These are phyloP conservation scores for Phrixothrix hirtus DNA, from an alignment of 2,888 invertebrate species.

Conservation along the genomic window DNA sequence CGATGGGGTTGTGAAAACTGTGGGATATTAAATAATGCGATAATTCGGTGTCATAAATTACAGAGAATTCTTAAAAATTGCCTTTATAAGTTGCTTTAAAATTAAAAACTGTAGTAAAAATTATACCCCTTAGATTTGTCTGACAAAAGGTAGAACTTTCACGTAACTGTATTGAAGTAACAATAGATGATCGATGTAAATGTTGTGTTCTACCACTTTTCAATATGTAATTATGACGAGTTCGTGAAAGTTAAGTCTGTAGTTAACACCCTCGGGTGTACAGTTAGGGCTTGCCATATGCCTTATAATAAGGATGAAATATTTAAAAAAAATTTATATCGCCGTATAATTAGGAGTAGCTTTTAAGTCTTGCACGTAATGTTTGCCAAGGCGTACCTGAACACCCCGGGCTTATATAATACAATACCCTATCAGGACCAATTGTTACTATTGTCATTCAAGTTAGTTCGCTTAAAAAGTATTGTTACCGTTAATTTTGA, in stretches of 20 bases:
- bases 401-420: conserved; percentile 42
- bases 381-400: conserved; percentile 42
- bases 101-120: conserved; percentile 6
- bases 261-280: conserved; percentile 49
- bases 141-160: conserved; percentile 32
- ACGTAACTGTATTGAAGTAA: conserved; percentile 33
- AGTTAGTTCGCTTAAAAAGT: conserved; percentile 15
- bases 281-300: conserved; percentile 49
- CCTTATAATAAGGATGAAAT: conserved; percentile 31
- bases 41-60: no score
- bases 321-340: conserved; percentile 40
- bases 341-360: conserved; percentile 49
- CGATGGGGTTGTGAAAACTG: conserved; percentile 11
- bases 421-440: conserved; percentile 47
- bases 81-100: background rate
- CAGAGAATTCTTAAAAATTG: no score
- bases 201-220: conserved; percentile 22
- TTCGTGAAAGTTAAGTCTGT: conserved; percentile 37
- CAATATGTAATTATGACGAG: conserved; percentile 33
- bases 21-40: no score
- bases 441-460: conserved; percentile 50
- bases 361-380: conserved; percentile 40
- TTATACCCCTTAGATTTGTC: conserved; percentile 21
- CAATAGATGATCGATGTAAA: conserved; percentile 32
- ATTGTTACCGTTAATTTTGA: conserved; percentile 12